Evolutionary conservation across 2,113 vertebrate species (phyloP), one percentile per base, ranked within the genome.

Genomic region (Cercopithecus mona): DNA sequence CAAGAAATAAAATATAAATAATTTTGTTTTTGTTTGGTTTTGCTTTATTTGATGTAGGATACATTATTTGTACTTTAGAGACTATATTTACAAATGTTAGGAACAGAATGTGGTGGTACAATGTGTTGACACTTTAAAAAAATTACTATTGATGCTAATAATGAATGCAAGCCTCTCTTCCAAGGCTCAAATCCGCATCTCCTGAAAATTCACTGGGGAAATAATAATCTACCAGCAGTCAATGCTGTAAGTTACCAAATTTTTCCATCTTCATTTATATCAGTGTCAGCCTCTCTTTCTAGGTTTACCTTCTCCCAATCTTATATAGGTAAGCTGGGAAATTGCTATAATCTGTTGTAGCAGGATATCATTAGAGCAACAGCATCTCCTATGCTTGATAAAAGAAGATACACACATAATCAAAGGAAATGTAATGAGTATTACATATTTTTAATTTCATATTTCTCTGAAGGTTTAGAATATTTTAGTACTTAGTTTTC

Each of bases 61-160:
- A 97, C 95, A 97, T 96, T 94, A 97, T 94, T 96, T 98, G 95
- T 93, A 83, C 38, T 94, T 82, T 96, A 70, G 78, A 96, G 45
- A 89, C 81, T 90, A 22, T 97, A 96, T 98, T 97, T 97, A 96
- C 96, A 97, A 98, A 96, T 87, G 76, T 95, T 96, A 94, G 84
- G 90, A 97, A 97, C 97, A 98, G 97, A 96, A 96, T 98, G 95
- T 97, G 95, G 90, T 88, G 93, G 96, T 98, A 96, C 88, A 96
- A 94, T 52, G 76, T 97, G 96, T 97, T 96, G 76, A 96, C 96
- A 97, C 89, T 96, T 78, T 32, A 45, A 27, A 45, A 45, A 76
- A 78, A 78, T 95, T 97, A 78, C 95, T 96, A 97, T 96, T 96
- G 95, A 94, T 84, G 55, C 86, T 98, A 98, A 97, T 97, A 98